Percentiles rank a stretch among this genome's conserved stretches.
phyloP scores from a whole-genome alignment of 2,888 invertebrate species.

The Yponomeuta evonymella region DNA sequence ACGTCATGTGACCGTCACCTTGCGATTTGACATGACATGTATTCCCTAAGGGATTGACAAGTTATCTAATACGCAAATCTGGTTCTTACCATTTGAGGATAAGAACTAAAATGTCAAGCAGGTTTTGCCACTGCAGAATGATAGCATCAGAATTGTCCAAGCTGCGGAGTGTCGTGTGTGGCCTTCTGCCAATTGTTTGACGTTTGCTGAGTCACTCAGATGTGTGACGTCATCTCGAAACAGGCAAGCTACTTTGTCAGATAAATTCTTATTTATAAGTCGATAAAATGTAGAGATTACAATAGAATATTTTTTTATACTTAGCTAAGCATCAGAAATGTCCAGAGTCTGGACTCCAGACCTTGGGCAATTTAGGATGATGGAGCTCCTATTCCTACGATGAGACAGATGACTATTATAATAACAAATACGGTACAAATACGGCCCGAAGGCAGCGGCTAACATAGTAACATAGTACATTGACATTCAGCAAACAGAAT shows the following conservation, averaged over 20 bases:
- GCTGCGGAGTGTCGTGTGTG: background rate
- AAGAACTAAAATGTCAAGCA: background rate
- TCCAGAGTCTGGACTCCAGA: no score
- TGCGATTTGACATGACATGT: background rate
- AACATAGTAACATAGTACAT: no score
- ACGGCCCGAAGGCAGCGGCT: no score
- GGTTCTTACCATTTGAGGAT: background rate
- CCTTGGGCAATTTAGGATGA: no score
- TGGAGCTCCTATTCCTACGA: no score
- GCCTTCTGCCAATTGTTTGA: background rate
- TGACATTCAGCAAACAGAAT: no score
- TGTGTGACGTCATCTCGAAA: background rate
- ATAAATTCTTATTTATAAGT: background rate
- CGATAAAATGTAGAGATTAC: no score
- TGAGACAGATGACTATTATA: no score
- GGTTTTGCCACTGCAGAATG: background rate
- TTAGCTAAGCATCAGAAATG: no score
- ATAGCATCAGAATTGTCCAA: background rate
- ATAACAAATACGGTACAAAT: no score
- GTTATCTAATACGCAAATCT: background rate
- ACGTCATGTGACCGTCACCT: background rate
- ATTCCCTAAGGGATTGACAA: background rate
- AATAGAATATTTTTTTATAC: no score
- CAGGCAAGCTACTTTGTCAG: background rate
- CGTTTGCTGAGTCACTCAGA: background rate